phyloP scores from a whole-genome alignment of 2,113 vertebrate genomes.

The Cygnus buccinator region DNA sequence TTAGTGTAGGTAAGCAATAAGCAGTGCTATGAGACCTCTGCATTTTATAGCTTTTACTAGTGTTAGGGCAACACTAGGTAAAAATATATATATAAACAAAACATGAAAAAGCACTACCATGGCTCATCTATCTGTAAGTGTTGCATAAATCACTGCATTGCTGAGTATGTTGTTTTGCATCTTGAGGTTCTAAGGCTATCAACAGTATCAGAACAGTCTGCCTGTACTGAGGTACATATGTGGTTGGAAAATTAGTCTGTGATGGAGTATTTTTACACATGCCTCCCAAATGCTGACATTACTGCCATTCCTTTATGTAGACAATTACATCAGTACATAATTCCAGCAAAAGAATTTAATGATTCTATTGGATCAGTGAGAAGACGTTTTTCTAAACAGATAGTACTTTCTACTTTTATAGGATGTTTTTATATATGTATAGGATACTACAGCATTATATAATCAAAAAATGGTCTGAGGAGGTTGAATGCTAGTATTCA shows the following conservation, averaged over 20 bases:
- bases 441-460: fast-evolving
- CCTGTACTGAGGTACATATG: background rate
- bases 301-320: background rate
- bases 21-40: background rate
- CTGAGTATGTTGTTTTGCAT: background rate
- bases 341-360: background rate
- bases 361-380: background rate
- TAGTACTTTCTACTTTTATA: background rate
- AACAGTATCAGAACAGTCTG: background rate
- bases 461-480: background rate
- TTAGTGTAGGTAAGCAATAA: constrained; percentile 13
- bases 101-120: background rate
- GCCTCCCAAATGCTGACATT: fast-evolving
- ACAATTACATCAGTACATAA: background rate
- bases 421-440: background rate
- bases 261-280: fast-evolving
- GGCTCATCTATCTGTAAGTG: background rate
- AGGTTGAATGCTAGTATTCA: background rate
- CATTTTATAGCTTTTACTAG: background rate
- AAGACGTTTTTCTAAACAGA: background rate
- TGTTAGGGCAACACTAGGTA: background rate
- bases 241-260: background rate
- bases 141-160: background rate
- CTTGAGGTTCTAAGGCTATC: background rate
- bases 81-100: background rate